Evolutionary conservation across 2,888 invertebrate species (phyloP).

Genomic region (Coenonympha glycerion): DNA sequence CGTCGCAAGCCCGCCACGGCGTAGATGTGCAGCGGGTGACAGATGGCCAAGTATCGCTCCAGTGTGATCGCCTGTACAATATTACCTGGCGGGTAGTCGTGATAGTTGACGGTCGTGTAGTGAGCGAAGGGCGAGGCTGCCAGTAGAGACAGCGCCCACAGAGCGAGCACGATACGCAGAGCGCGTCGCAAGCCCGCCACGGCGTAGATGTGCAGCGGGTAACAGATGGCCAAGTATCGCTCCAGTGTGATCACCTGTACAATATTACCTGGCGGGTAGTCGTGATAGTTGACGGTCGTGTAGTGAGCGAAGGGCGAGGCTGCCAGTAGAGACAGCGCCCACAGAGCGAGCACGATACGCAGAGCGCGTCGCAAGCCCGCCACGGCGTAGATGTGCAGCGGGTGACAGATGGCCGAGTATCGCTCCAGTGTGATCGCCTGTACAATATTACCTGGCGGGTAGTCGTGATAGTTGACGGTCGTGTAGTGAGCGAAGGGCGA

Average conservation of each 20-base stretch:
- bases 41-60: slow-evolving; percentile 93
- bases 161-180: slow-evolving; percentile 82
- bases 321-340: slow-evolving; percentile 83
- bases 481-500: too few relatives aligned
- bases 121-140: too few relatives aligned
- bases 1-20: slow-evolving; percentile 88
- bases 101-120: neutral
- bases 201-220: slow-evolving; percentile 87
- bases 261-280: slow-evolving; percentile 79
- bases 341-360: slow-evolving; percentile 84
- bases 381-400: slow-evolving; percentile 87
- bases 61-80: too few relatives aligned
- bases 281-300: slow-evolving; percentile 83
- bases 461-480: slow-evolving; percentile 83
- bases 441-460: slow-evolving; percentile 75
- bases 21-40: slow-evolving; percentile 89
- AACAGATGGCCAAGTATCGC: slow-evolving; percentile 92
- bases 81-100: slow-evolving; percentile 25
- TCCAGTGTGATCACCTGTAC: slow-evolving; percentile 88
- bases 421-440: slow-evolving; percentile 91
- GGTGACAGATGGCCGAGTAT: slow-evolving; percentile 93
- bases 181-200: slow-evolving; percentile 90
- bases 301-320: slow-evolving; percentile 86
- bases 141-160: slow-evolving; percentile 85
- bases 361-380: slow-evolving; percentile 88